Conservation (phyloP, 2,113 vertebrate species). For the Mirounga angustirostris region DNA sequence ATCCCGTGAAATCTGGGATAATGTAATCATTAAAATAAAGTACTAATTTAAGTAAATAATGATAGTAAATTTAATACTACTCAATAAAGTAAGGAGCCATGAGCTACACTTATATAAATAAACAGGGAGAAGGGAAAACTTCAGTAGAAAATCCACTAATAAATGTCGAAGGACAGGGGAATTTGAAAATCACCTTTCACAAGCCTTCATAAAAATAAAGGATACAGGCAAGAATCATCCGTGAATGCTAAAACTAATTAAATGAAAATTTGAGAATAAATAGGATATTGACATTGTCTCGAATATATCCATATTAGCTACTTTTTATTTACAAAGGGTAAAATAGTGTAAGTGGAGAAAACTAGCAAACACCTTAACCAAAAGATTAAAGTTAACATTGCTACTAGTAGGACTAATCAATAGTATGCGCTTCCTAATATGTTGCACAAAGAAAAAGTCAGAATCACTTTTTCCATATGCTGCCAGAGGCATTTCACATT, state of each 20-base stretch:
- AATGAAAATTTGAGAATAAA: background rate
- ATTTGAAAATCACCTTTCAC: background rate
- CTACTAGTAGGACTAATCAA: background rate
- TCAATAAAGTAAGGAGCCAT: background rate
- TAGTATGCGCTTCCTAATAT: background rate
- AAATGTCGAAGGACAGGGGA: background rate
- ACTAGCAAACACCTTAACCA: background rate
- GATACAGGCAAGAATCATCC: background rate
- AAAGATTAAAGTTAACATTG: background rate
- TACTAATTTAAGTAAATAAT: background rate
- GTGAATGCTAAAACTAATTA: background rate
- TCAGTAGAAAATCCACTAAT: background rate
- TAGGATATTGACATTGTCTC: background rate
- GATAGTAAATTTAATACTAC: background rate
- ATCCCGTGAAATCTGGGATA: background rate
- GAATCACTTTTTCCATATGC: background rate
- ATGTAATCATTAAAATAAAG: conserved; percentile 21
- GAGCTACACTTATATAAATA: background rate
- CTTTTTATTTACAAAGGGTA: conserved; percentile 2
- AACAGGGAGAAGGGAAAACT: background rate
- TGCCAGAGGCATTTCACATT: background rate
- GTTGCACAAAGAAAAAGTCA: background rate
- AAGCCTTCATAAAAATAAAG: background rate
- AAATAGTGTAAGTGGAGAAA: background rate
- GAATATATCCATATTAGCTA: background rate